A percentile compares a stretch with the other conserved stretches of the same genome.
phyloP scores from a whole-genome alignment of 2,113 vertebrate genomes.

The Rhabdornis inornatus region DNA sequence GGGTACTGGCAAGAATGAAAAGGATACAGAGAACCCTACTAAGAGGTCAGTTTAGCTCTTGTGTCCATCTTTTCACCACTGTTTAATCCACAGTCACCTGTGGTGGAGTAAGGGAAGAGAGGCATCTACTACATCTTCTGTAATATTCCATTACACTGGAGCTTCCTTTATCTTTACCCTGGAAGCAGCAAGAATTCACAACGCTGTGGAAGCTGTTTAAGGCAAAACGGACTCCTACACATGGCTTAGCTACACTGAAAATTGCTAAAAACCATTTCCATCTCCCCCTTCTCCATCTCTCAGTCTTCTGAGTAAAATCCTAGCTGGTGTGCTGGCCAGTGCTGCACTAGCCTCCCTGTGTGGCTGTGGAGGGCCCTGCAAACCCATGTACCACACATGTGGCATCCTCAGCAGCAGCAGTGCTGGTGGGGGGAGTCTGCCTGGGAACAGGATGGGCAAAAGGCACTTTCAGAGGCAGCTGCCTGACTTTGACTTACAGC shows the following conservation, averaged over 20 bases:
- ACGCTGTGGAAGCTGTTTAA: neutral
- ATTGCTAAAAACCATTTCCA: neutral
- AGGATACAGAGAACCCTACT: fast-evolving
- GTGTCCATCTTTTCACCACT: neutral
- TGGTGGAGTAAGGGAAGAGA: neutral
- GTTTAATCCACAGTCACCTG: neutral
- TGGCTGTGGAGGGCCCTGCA: neutral
- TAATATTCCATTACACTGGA: neutral
- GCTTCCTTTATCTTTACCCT: neutral
- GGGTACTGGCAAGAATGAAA: neutral
- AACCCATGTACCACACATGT: fast-evolving
- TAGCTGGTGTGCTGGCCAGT: neutral
- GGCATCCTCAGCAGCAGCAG: neutral
- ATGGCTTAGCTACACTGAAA: neutral
- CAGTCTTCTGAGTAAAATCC: neutral
- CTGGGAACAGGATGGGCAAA: neutral
- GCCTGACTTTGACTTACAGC: neutral
- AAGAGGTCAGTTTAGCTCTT: neutral
- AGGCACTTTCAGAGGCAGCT: neutral
- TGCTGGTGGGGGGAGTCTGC: neutral
- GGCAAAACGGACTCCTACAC: neutral
- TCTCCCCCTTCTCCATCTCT: neutral
- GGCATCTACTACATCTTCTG: neutral
- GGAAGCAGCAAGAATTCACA: neutral
- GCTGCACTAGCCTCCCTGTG: neutral